These are phyloP conservation scores for Mimumesa dahlbomi DNA, from an alignment of 2,888 invertebrate genomes.

Conservation along the genomic window DNA sequence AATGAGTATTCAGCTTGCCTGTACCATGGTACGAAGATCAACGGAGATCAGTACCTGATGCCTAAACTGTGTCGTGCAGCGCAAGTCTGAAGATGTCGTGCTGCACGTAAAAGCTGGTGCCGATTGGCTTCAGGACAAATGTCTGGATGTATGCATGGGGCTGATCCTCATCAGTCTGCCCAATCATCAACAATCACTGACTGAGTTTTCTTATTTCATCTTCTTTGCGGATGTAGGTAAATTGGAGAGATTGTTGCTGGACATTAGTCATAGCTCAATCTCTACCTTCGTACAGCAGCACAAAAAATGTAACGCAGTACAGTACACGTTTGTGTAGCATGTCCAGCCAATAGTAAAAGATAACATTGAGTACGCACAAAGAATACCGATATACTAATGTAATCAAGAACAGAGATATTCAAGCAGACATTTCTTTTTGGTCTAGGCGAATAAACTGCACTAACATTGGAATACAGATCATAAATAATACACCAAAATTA, in stretches of 20 bases:
- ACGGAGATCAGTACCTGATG: conserved; percentile 71
- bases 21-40: conserved; percentile 73
- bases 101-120: conserved; percentile 94
- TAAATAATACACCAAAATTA: conserved; percentile 26
- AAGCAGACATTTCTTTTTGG: conserved; percentile 2
- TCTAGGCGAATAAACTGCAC: not conserved
- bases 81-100: conserved; percentile 97
- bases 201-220: conserved; percentile 72
- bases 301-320: conserved; percentile 68
- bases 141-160: conserved; percentile 96
- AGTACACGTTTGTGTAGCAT: conserved; percentile 55
- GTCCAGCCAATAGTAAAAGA: conserved; percentile 53
- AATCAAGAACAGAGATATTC: conserved; percentile 7
- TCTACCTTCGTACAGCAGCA: conserved; percentile 69
- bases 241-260: conserved; percentile 71
- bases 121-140: conserved; percentile 95
- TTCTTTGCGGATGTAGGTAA: conserved; percentile 67
- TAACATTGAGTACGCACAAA: conserved; percentile 25
- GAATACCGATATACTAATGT: not conserved
- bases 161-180: conserved; percentile 96
- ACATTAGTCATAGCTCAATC: conserved; percentile 67
- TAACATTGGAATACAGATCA: not conserved
- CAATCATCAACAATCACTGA: conserved; percentile 79
- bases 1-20: conserved; percentile 67
- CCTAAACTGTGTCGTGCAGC: conserved; percentile 89